Percentiles rank a stretch among this genome's conserved stretches.
Evolutionary conservation across 2,888 invertebrate genomes (phyloP).

Genomic region (Actias luna): DNA sequence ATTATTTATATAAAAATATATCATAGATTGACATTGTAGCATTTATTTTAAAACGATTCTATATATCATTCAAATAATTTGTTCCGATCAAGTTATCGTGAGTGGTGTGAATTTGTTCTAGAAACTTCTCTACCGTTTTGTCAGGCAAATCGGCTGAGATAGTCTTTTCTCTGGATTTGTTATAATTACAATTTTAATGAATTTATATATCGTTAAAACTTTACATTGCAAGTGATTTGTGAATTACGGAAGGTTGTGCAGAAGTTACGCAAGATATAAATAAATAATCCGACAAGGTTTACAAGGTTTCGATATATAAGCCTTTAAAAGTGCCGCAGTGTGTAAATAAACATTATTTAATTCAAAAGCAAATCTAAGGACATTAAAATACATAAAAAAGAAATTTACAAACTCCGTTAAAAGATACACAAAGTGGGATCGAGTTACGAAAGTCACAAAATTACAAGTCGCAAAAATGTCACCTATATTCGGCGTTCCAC

Average conservation of each 20-base stretch:
- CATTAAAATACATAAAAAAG: background rate
- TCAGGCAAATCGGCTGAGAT: constrained; percentile 33
- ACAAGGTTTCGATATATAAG: background rate
- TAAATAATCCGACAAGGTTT: background rate
- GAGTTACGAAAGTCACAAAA: constrained; percentile 1
- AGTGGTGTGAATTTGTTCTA: constrained; percentile 32
- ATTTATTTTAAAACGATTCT: background rate
- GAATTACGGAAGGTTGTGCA: background rate
- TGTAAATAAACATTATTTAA: too few relatives aligned
- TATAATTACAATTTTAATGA: background rate
- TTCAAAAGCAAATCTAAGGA: too few relatives aligned
- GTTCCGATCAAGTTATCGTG: constrained; percentile 49
- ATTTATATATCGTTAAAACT: background rate
- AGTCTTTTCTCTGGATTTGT: constrained; percentile 17
- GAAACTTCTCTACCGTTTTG: constrained; percentile 39
- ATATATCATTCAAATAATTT: constrained; percentile 56
- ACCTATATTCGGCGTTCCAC: constrained; percentile 53
- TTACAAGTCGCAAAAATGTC: constrained; percentile 48
- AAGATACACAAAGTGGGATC: background rate
- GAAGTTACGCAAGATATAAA: background rate
- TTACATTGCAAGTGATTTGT: background rate
- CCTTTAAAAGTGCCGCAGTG: background rate
- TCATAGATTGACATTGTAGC: background rate
- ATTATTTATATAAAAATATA: background rate
- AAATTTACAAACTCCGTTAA: background rate